These are phyloP conservation scores for Sebastiscus tertius DNA, from an alignment of 2,797 vertebrate genomes.

Conservation along the genomic window DNA sequence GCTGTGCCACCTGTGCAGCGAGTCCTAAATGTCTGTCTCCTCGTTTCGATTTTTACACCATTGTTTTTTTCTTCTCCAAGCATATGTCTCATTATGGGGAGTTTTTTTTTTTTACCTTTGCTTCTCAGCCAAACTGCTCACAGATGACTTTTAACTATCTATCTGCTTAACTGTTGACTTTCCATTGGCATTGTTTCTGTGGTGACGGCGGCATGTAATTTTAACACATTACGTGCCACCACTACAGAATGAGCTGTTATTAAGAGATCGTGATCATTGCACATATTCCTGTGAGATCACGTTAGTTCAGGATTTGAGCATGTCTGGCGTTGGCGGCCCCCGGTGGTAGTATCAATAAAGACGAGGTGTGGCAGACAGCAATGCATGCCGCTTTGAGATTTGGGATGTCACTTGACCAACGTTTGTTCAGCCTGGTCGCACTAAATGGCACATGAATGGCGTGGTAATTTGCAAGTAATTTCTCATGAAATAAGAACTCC, in stretches of 20 bases:
- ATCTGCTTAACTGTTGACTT: not conserved
- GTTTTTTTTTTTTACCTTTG: not conserved
- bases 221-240: not conserved
- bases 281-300: not conserved
- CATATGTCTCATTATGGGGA: not conserved
- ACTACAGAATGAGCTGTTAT: not conserved
- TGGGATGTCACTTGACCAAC: not conserved
- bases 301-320: not conserved
- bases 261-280: not conserved
- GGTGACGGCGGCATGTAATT: not conserved
- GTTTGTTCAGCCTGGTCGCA: too few species aligned
- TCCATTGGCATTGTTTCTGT: not conserved
- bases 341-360: not conserved
- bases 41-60: conserved; percentile 8
- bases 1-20: conserved; percentile 52
- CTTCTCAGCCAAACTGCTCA: not conserved
- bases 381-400: not conserved
- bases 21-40: conserved; percentile 1
- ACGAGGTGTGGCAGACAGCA: not conserved
- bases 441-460: too few species aligned
- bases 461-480: too few species aligned
- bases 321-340: not conserved
- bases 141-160: not conserved
- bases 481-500: too few species aligned
- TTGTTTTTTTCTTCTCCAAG: not conserved